phyloP scores from a whole-genome alignment of 1,140 invertebrate species.

The Calephelis virginiensis region DNA sequence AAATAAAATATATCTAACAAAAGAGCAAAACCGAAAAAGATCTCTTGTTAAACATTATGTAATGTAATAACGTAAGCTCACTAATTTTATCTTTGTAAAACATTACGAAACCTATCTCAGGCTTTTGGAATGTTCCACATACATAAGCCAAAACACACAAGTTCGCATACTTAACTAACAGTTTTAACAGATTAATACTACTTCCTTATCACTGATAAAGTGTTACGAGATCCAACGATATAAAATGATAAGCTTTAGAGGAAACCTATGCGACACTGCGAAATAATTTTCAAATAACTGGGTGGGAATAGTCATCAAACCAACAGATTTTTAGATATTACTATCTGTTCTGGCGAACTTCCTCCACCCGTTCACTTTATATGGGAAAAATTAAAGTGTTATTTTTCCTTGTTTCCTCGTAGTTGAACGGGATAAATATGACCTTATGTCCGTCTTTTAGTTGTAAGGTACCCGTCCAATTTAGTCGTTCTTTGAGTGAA shows the following conservation, averaged over 20 bases:
- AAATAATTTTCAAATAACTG: conserved; percentile 15
- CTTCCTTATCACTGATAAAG: conserved; percentile 27
- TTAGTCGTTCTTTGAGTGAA: too few species aligned
- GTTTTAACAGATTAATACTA: conserved; percentile 16
- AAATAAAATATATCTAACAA: too few species aligned
- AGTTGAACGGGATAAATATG: too few species aligned
- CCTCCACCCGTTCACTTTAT: too few species aligned
- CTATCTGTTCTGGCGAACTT: too few species aligned
- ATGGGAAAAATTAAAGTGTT: too few species aligned
- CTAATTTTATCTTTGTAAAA: background rate
- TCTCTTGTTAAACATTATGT: background rate
- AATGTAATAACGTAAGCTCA: background rate
- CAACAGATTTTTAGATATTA: too few species aligned
- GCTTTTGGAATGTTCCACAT: conserved; percentile 12
- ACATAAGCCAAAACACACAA: conserved; percentile 5
- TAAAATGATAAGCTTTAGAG: background rate
- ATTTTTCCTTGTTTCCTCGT: too few species aligned
- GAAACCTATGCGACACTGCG: background rate
- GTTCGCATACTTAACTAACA: conserved; percentile 19
- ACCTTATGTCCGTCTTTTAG: too few species aligned
- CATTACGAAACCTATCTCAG: conserved; percentile 11
- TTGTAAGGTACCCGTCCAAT: too few species aligned
- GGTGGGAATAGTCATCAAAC: background rate
- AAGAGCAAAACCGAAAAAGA: too few species aligned
- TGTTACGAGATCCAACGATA: background rate